A percentile compares a stretch with the other conserved stretches of the same genome.
Evolutionary conservation across 2,113 vertebrate species (phyloP).

Genomic region (Edolisoma coerulescens): DNA sequence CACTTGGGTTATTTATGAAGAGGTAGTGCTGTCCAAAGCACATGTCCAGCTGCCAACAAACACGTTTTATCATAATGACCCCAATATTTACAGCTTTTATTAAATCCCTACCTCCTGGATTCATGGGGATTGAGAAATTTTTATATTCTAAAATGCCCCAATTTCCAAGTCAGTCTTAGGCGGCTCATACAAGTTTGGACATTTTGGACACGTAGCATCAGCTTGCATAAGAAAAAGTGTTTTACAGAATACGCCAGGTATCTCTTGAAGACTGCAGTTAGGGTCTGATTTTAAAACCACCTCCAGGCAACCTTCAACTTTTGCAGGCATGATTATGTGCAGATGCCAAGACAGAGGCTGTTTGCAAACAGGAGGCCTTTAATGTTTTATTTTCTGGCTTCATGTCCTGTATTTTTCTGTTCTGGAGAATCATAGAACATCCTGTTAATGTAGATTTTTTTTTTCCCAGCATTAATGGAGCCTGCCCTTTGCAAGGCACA

Average conservation of each 20-base stretch:
- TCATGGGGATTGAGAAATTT: neutral
- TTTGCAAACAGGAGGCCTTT: neutral
- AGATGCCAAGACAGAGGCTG: neutral
- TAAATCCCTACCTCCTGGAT: neutral
- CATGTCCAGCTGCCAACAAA: neutral
- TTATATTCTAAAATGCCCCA: neutral
- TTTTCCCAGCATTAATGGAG: neutral
- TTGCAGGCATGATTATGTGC: neutral
- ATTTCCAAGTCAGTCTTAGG: neutral
- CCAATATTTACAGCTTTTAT: neutral
- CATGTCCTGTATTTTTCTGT: neutral
- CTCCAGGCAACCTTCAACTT: neutral
- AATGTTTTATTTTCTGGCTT: conserved; percentile 15
- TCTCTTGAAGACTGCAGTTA: neutral
- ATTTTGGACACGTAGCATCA: neutral
- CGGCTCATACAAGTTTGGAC: neutral
- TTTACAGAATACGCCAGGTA: neutral
- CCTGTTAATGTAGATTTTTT: neutral
- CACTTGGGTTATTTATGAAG: neutral
- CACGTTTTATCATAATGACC: neutral
- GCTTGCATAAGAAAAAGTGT: neutral
- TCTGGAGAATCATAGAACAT: neutral
- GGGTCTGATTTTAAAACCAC: neutral
- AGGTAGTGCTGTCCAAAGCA: neutral
- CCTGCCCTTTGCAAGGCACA: neutral